Evolutionary conservation across 2,113 vertebrate species (phyloP).

Genomic region (Etheostoma spectabile): DNA sequence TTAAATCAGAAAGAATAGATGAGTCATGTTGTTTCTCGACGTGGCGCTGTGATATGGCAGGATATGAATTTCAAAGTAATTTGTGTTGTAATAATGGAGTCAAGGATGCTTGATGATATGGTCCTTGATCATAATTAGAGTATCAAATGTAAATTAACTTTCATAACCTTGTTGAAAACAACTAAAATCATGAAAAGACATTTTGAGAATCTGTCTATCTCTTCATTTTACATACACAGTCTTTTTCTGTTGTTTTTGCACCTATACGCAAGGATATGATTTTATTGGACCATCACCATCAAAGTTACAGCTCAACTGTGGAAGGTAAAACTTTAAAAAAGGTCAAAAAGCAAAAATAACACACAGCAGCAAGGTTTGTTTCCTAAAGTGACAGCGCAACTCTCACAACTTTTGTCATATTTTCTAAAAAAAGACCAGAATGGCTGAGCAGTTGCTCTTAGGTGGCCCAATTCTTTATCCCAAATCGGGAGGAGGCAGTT

Average conservation of each 20-base stretch:
- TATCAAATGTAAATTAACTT: conserved; percentile 20
- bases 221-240: neutral
- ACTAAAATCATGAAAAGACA: neutral
- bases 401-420: neutral
- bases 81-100: conserved; percentile 42
- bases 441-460: conserved; percentile 8
- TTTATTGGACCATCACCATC: neutral
- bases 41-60: conserved; percentile 13
- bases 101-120: conserved; percentile 15
- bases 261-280: neutral
- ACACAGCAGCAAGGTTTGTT: neutral
- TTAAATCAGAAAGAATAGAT: conserved; percentile 21
- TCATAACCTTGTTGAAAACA: conserved; percentile 8
- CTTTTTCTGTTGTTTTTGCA: neutral
- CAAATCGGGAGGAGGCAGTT: conserved; percentile 3
- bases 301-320: too few species aligned
- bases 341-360: neutral
- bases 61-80: conserved; percentile 57
- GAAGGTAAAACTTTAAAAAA: neutral
- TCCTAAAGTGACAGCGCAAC: neutral
- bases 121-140: conserved; percentile 51
- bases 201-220: neutral
- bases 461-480: conserved; percentile 12
- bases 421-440: neutral
- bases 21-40: conserved; percentile 43